A percentile compares a stretch with the other conserved stretches of the same genome.
Conservation (phyloP, 2,113 vertebrate species). For the Meleagris gallopavo region DNA sequence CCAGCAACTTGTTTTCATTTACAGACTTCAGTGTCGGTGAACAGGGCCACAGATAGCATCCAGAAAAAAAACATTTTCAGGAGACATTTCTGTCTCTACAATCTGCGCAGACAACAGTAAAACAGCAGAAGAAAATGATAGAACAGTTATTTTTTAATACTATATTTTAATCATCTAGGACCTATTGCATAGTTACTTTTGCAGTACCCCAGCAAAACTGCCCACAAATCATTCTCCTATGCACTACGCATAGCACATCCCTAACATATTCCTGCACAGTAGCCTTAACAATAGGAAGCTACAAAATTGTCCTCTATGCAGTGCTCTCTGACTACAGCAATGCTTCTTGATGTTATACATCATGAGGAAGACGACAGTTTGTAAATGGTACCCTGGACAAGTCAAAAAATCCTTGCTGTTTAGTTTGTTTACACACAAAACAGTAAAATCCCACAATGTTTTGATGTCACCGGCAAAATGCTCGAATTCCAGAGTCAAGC, state of each 20-base stretch:
- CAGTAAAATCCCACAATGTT: neutral
- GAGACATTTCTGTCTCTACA: neutral
- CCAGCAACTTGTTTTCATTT: neutral
- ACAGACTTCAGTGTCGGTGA: neutral
- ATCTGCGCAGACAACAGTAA: neutral
- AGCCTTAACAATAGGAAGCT: neutral
- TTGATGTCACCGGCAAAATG: neutral
- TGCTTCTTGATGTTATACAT: neutral
- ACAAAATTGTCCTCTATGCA: neutral
- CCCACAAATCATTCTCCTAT: neutral
- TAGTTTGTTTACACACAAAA: neutral
- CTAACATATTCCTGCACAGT: neutral
- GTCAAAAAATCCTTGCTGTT: neutral
- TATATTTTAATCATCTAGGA: neutral
- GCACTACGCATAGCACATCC: neutral
- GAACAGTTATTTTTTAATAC: neutral
- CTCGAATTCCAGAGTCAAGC: neutral
- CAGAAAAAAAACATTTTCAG: neutral
- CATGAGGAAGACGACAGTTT: neutral
- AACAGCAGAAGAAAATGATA: neutral
- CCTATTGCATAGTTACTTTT: neutral
- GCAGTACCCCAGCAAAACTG: neutral
- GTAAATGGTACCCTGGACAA: neutral
- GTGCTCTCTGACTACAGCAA: neutral
- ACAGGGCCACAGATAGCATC: neutral